These are phyloP conservation scores for Aurelia aurita complex sp. Pacific DNA, from an alignment of 30 jellyfish, hydroid and myxozoan genomes.

Conservation along the genomic window DNA sequence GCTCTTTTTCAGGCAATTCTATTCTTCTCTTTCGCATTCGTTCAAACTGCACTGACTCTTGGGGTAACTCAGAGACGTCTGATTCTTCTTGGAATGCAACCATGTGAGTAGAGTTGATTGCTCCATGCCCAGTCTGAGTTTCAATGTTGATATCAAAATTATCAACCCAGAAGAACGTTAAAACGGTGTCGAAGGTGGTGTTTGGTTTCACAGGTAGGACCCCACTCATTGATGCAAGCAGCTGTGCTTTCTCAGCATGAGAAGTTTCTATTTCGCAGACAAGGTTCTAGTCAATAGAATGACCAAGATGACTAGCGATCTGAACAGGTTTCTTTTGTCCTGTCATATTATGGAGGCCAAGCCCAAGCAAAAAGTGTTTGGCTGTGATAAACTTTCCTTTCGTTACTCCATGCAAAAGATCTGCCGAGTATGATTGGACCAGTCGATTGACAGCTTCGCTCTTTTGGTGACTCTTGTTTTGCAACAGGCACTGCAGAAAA, in stretches of 20 bases:
- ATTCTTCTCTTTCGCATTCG: conserved; percentile 16
- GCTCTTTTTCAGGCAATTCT: conserved; percentile 9
- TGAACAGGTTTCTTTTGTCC: no score
- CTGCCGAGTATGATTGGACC: conserved; percentile 7
- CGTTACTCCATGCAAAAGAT: conserved; percentile 5
- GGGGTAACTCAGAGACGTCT: conserved; percentile 6
- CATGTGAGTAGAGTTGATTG: neutral
- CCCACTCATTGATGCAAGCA: conserved; percentile 15
- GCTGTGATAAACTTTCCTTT: conserved; percentile 9
- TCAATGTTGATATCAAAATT: no score
- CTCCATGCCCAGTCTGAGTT: no score
- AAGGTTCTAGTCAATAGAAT: no score
- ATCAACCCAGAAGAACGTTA: no score
- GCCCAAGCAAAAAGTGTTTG: conserved; percentile 6
- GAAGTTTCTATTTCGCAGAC: conserved; percentile 41
- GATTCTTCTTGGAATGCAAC: conserved; percentile 19
- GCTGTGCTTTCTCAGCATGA: conserved; percentile 54
- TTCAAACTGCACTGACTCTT: neutral
- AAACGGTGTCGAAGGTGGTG: no score
- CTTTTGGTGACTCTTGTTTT: neutral
- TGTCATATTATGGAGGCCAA: neutral
- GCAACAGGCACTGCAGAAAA: conserved; percentile 1
- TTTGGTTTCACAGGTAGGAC: conserved; percentile 28
- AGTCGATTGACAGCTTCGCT: neutral
- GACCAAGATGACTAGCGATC: neutral